Evolutionary conservation across 2,797 vertebrate genomes (phyloP).

Genomic region (Eremophila alpestris): DNA sequence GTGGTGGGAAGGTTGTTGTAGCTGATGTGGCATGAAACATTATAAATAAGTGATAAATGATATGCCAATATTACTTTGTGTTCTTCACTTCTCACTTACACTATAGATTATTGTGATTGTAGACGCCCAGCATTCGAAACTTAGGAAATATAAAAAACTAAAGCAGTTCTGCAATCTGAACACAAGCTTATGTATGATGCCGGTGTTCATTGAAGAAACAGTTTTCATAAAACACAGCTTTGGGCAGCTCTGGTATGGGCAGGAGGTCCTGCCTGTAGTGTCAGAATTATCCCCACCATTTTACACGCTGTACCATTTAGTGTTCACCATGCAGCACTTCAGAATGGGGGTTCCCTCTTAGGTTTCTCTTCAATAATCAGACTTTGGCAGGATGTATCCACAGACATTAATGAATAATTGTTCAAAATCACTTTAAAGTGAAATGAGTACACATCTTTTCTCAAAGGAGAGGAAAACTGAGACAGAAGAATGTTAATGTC

Average conservation of each 20-base stretch:
- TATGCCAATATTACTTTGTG: background rate
- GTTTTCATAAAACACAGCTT: background rate
- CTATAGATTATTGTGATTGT: background rate
- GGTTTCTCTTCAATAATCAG: background rate
- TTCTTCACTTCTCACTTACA: background rate
- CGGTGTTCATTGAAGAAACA: background rate
- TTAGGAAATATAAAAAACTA: background rate
- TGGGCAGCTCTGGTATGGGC: background rate
- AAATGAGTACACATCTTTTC: background rate
- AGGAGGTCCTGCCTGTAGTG: background rate
- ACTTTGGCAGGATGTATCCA: background rate
- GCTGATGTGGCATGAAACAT: background rate
- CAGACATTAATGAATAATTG: background rate
- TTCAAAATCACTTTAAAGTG: background rate
- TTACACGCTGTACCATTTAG: background rate
- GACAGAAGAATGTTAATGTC: background rate
- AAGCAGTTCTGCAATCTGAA: background rate
- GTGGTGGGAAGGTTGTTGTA: background rate
- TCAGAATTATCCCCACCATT: background rate
- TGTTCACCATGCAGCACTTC: background rate
- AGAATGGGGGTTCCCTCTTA: background rate
- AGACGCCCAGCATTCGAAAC: background rate
- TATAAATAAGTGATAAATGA: background rate
- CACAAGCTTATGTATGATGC: background rate
- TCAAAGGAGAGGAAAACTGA: background rate